Conservation (phyloP, 2,888 invertebrate species). For the Leistus spinibarbis region DNA sequence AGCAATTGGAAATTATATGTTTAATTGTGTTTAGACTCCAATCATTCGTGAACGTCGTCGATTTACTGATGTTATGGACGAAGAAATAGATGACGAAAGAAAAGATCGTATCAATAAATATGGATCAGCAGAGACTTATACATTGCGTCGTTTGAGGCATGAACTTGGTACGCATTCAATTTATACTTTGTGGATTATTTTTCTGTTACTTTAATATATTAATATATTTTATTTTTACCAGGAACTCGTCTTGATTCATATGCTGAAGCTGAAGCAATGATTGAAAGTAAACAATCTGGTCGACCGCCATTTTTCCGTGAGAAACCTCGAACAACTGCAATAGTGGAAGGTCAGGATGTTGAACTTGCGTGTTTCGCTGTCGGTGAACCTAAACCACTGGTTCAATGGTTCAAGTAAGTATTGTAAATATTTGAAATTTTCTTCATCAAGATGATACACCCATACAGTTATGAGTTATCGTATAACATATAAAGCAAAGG, state of each 20-base stretch:
- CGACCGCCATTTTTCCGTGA: slow-evolving; percentile 90
- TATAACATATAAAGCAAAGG: too few relatives aligned
- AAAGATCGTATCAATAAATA: slow-evolving; percentile 81
- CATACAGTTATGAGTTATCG: too few relatives aligned
- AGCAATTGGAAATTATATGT: neutral
- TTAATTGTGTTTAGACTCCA: slow-evolving; percentile 67
- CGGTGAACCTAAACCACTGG: slow-evolving; percentile 82
- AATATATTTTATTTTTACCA: slow-evolving; percentile 29
- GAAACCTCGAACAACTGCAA: slow-evolving; percentile 85
- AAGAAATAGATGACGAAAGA: slow-evolving; percentile 91
- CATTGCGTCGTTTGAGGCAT: slow-evolving; percentile 77
- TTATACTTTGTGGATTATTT: neutral
- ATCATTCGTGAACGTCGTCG: slow-evolving; percentile 88
- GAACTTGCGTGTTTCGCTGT: slow-evolving; percentile 83
- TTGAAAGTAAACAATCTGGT: slow-evolving; percentile 77
- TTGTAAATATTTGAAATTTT: neutral
- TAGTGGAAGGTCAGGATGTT: slow-evolving; percentile 78
- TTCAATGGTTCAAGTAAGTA: slow-evolving; percentile 85
- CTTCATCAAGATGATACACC: neutral
- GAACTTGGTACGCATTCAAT: slow-evolving; percentile 67
- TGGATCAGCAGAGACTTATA: slow-evolving; percentile 68
- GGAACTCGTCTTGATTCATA: slow-evolving; percentile 80
- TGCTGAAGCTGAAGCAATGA: slow-evolving; percentile 84
- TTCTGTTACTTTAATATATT: neutral
- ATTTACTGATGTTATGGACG: slow-evolving; percentile 94